These are phyloP conservation scores for Strigamia transsilvanica DNA, from an alignment of 2,888 invertebrate species.

Conservation along the genomic window DNA sequence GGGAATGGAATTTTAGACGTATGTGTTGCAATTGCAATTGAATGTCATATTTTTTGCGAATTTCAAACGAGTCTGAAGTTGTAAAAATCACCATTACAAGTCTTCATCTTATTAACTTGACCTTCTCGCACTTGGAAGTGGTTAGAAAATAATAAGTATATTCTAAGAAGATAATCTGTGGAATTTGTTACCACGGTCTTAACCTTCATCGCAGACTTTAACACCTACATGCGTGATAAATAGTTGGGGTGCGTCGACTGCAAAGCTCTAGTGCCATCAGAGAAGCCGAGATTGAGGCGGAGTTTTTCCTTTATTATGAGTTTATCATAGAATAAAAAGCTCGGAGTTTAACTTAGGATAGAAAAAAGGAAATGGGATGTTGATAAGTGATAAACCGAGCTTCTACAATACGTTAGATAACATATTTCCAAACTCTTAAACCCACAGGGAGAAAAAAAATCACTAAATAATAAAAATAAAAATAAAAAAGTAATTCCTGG, in stretches of 20 bases:
- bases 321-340: slow-evolving; percentile 11
- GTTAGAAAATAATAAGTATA: neutral
- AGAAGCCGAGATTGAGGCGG: slow-evolving; percentile 10
- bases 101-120: neutral
- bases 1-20: too few species aligned
- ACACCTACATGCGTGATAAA: slow-evolving; percentile 19
- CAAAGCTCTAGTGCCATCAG: slow-evolving; percentile 24
- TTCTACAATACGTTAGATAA: neutral
- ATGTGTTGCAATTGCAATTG: too few species aligned
- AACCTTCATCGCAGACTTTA: neutral
- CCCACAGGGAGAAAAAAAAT: neutral
- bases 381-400: slow-evolving; percentile 32
- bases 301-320: slow-evolving; percentile 1
- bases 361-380: slow-evolving; percentile 34
- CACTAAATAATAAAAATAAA: neutral
- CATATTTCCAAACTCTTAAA: neutral
- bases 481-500: neutral
- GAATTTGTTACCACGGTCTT: slow-evolving; percentile 22
- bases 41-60: too few species aligned
- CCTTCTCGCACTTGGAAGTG: neutral
- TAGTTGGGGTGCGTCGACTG: neutral
- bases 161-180: slow-evolving; percentile 11
- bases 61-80: too few species aligned
- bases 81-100: too few species aligned
- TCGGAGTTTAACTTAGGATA: neutral